A percentile compares a stretch with the other conserved stretches of the same genome.
Conservation (phyloP, 2,888 invertebrate genomes). For the Hoplodrina blanda region DNA sequence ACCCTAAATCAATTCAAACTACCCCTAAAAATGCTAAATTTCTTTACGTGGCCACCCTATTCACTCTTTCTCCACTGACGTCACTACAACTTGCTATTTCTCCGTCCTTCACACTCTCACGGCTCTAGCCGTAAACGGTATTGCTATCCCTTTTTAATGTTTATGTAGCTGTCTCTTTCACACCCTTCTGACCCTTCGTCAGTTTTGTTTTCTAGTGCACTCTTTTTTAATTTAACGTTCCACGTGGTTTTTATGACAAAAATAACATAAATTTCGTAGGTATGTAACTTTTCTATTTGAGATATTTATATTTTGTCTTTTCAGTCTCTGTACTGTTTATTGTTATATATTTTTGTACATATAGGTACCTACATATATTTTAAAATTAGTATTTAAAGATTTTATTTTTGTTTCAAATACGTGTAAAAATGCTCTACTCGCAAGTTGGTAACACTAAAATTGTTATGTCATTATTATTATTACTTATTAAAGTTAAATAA, state of each 20-base stretch:
- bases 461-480: too few species aligned
- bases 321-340: too few species aligned
- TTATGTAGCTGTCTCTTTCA: slow-evolving; percentile 25
- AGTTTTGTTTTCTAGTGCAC: background rate
- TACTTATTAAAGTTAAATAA: background rate
- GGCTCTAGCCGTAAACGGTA: slow-evolving; percentile 31
- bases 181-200: too few species aligned
- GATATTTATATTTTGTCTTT: too few species aligned
- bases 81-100: slow-evolving; percentile 52
- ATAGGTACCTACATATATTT: too few species aligned
- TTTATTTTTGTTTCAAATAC: too few species aligned
- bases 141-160: slow-evolving; percentile 52
- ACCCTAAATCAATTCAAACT: background rate
- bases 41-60: slow-evolving; percentile 63
- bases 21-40: background rate
- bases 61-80: slow-evolving; percentile 41
- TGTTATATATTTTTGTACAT: too few species aligned
- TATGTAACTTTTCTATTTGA: too few species aligned
- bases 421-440: too few species aligned
- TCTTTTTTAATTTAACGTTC: slow-evolving; percentile 9
- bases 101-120: slow-evolving; percentile 64
- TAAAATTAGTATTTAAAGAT: too few species aligned
- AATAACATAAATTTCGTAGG: too few species aligned
- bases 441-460: too few species aligned
- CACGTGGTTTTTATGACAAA: background rate